Base-by-base conservation (phyloP, 2,797 vertebrate genomes). In the Myoxocephalus aenaeus region DNA sequence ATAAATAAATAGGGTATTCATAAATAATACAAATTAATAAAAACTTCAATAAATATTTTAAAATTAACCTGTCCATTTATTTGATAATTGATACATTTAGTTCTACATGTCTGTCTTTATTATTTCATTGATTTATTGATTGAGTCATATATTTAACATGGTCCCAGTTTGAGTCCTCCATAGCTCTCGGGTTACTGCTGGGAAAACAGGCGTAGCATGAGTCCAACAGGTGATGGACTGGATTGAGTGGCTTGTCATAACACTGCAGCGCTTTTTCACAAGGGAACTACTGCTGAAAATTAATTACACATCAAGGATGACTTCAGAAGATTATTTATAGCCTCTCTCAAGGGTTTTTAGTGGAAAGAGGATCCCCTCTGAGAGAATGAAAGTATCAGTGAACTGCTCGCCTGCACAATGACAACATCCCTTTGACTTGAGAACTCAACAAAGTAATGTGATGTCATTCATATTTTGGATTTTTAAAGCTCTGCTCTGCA, bases 251-350 rank as follows among this genome's bases (percentile, higher is more conserved):
- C 88, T 75, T 91, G 88, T 93, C 93, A 94, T 86, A 91, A 93
- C 86, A 90, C 65, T 36, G 82, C 68, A 40, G 73, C 27, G 17
- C 80, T 77, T 81, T 85, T 73, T 79, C 69, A 73, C 76, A 22
- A 53, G 63, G 42, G 70, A 82, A 76, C 76, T 67, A 32, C 86
- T 59, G 69, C 73, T 84, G 87, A 80, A 91, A 93, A 94, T 94
- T 93, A 94, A 94, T 94, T 92, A 92, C 85, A 51, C 78, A 65
- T 89, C 81, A 72, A 75, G 82, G 79, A 85, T 88, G 92, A 89
- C 86, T 89, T 87, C 86, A 85, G 82, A 59, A 11, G 56, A 64
- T 91, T 93, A 95, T 95, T 94, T 93, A 93, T 93, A 90, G 86
- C 58, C 69, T 44, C 27, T 80, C 83, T 66, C 53, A 1, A 3